Conservation (phyloP, 2,113 vertebrate species). For the Coracopsis vasa region DNA sequence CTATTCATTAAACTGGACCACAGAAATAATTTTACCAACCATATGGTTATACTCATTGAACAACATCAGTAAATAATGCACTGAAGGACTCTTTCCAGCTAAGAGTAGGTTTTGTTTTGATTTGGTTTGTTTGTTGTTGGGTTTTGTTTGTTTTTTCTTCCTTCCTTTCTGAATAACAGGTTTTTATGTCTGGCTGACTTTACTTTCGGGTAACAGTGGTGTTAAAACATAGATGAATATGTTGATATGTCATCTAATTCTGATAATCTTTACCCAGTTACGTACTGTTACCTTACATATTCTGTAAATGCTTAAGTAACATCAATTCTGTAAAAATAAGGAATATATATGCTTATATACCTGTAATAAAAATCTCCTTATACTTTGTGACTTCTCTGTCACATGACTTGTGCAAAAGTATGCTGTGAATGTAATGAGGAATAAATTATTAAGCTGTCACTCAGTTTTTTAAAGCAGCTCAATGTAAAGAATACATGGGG, state of each 20-base stretch:
- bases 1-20: not conserved
- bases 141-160: not conserved
- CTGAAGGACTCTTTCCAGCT: not conserved
- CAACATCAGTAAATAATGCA: not conserved
- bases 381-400: not conserved
- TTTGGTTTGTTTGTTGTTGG: too few relatives aligned
- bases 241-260: not conserved
- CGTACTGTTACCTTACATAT: rapidly evolving
- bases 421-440: not conserved
- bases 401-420: not conserved
- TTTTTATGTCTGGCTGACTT: not conserved
- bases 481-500: not conserved
- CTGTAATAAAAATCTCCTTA: not conserved
- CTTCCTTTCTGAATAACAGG: not conserved
- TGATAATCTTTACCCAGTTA: not conserved
- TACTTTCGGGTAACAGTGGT: not conserved
- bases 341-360: not conserved
- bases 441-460: not conserved
- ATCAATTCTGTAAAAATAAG: not conserved
- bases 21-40: not conserved
- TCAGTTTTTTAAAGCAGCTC: not conserved
- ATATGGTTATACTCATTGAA: not conserved
- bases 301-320: not conserved
- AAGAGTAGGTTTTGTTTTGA: not conserved
- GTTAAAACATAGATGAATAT: not conserved